Evolutionary conservation across 2,888 invertebrate species (phyloP), one percentile per base, ranked within the genome.

Genomic region (Callimorpha dominula): DNA sequence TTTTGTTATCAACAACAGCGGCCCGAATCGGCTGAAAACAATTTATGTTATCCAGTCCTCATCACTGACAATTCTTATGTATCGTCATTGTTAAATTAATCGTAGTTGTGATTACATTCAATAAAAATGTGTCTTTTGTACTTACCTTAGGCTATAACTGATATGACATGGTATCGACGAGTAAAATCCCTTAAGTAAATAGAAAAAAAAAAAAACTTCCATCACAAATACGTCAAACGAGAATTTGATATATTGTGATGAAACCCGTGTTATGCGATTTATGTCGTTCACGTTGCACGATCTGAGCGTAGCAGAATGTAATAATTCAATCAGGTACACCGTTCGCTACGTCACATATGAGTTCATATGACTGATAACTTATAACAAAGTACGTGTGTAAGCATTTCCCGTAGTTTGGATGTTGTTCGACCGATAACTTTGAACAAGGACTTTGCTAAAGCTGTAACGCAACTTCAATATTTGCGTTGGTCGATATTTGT

Each of bases 341-440:
- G 31, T 60, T 60, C 14, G 31, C 31, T 60, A 60, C 0, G 11
- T 60, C 1, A 49, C 43, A 43, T 43, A 31, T 31, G 31, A 31
- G 1, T 31, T 9, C 43, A 43, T 43, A 31, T 31, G 31, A 31
- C 31, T 31, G 31, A 31, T 31, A 31, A 31, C 20, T 57, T 31
- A 12, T 31, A 31, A 20, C 60, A 60, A 54, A 31, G 31, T 60
- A 31, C 31, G 12, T 14, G 14, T 12, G 31, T 31, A 20, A 20
- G 57, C 20, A 5, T 57, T 20, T 11, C 20, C 57, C 57, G 57
- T 12, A 57, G 57, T 57, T 57, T n/a, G 20, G 57, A 11, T 57
- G 57, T 57, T 20, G 57, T n/a, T 68, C 68, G 63, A 42, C 42
- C 40, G 42, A 63, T 40, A 17, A 42, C 42, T 63, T 42, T 63